A percentile compares a stretch with the other conserved stretches of the same genome.
Evolutionary conservation across 2,113 vertebrate species (phyloP).

Genomic region (Thamnophis sirtalis): DNA sequence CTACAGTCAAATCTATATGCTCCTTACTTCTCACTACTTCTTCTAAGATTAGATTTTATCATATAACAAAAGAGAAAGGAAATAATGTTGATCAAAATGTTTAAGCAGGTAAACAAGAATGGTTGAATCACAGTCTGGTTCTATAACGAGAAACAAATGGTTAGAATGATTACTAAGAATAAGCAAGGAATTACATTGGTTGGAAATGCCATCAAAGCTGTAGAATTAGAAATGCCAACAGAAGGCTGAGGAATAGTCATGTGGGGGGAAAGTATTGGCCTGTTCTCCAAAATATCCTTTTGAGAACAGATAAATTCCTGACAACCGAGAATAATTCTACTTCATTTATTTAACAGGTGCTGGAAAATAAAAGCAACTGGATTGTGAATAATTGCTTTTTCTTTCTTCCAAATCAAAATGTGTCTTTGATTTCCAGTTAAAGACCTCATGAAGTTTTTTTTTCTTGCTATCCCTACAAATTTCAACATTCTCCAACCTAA

Average conservation of each 20-base stretch:
- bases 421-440: conserved; percentile 24
- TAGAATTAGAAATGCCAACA: background rate
- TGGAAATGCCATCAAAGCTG: background rate
- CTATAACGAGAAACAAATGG: background rate
- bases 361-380: conserved; percentile 4
- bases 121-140: conserved; percentile 16
- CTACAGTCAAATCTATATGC: background rate
- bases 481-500: conserved; percentile 70
- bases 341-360: conserved; percentile 33
- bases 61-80: background rate
- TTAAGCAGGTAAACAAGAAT: background rate
- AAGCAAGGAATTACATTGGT: background rate
- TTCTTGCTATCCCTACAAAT: conserved; percentile 49
- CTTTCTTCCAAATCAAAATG: conserved; percentile 45
- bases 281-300: conserved; percentile 25
- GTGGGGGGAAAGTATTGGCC: background rate
- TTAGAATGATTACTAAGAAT: conserved; percentile 3
- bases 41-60: background rate
- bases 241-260: conserved; percentile 7
- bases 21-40: background rate
- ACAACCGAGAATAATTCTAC: conserved; percentile 11
- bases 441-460: conserved; percentile 13
- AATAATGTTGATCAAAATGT: background rate
- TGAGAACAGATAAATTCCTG: conserved; percentile 10
- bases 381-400: conserved; percentile 34